phyloP scores from a whole-genome alignment of 2,113 vertebrate species.

The Cromileptes altivelis region DNA sequence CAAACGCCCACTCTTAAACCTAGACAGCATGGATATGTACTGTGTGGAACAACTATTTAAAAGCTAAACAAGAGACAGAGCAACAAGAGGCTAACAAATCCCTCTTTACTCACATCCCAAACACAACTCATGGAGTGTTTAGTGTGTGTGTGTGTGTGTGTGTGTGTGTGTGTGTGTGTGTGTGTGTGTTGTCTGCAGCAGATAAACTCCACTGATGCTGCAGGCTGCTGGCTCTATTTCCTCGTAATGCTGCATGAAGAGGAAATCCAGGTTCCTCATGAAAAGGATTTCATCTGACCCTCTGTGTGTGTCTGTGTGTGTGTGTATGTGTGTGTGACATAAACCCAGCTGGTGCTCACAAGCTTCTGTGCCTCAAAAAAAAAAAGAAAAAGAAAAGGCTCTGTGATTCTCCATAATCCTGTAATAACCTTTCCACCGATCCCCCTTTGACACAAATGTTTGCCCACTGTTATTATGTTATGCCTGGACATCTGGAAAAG shows the following conservation, averaged over 20 bases:
- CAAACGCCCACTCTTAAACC: not conserved
- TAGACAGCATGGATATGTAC: not conserved
- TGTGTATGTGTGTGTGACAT: slow-evolving; percentile 39
- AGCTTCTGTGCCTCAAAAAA: slow-evolving; percentile 48
- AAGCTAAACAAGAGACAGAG: slow-evolving; percentile 11
- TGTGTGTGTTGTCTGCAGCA: slow-evolving; percentile 28
- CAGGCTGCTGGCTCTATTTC: slow-evolving; percentile 44
- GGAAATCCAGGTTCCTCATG: slow-evolving; percentile 70
- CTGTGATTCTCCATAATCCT: slow-evolving; percentile 73
- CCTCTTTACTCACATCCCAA: slow-evolving; percentile 18
- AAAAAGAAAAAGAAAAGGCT: slow-evolving; percentile 20
- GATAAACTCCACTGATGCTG: slow-evolving; percentile 29
- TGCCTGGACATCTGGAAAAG: slow-evolving; percentile 83
- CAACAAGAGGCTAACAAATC: slow-evolving; percentile 29
- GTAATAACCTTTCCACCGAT: slow-evolving; percentile 68
- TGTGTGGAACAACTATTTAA: slow-evolving; percentile 19
- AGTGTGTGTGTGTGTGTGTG: not conserved
- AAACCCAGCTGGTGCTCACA: slow-evolving; percentile 60
- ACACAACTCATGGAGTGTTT: slow-evolving; percentile 13
- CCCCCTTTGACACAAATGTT: slow-evolving; percentile 59
- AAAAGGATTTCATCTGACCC: slow-evolving; percentile 69
- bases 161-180: not conserved
- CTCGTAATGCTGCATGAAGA: slow-evolving; percentile 43
- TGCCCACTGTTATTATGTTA: slow-evolving; percentile 72
- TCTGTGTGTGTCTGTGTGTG: slow-evolving; percentile 38